phyloP scores from a whole-genome alignment of 2,888 invertebrate genomes.

The Blera fallax region DNA sequence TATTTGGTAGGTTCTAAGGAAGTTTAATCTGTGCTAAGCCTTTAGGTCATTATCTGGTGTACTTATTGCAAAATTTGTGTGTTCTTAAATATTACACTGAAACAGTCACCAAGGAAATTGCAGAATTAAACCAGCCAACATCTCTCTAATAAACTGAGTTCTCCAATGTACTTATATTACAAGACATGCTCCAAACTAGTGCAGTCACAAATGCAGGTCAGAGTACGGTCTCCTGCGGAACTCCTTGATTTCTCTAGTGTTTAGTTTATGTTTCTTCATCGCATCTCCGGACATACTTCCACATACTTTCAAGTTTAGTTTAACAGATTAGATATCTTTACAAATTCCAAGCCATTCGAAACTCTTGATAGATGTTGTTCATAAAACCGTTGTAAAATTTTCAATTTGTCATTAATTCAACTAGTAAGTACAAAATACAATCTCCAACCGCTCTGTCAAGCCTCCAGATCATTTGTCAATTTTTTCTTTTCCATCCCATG shows the following conservation, averaged over 20 bases:
- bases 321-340: constrained; percentile 2
- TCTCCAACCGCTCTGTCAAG: constrained; percentile 9
- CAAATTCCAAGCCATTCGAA: constrained; percentile 18
- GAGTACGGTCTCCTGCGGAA: neutral
- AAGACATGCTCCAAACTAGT: too few species aligned
- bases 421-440: neutral
- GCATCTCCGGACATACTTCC: neutral
- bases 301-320: neutral
- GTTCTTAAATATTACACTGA: too few species aligned
- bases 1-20: too few species aligned
- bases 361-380: constrained; percentile 15
- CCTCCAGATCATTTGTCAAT: constrained; percentile 35
- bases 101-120: too few species aligned
- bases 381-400: constrained; percentile 8
- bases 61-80: too few species aligned
- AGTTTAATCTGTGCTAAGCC: too few species aligned
- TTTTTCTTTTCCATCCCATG: neutral
- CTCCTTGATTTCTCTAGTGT: neutral
- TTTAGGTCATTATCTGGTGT: too few species aligned
- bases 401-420: constrained; percentile 48
- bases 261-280: neutral
- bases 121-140: too few species aligned
- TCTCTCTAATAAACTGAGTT: too few species aligned
- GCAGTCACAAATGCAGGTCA: neutral
- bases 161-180: too few species aligned